phyloP scores from a whole-genome alignment of 2,797 vertebrate species.

The Trematomus bernacchii region DNA sequence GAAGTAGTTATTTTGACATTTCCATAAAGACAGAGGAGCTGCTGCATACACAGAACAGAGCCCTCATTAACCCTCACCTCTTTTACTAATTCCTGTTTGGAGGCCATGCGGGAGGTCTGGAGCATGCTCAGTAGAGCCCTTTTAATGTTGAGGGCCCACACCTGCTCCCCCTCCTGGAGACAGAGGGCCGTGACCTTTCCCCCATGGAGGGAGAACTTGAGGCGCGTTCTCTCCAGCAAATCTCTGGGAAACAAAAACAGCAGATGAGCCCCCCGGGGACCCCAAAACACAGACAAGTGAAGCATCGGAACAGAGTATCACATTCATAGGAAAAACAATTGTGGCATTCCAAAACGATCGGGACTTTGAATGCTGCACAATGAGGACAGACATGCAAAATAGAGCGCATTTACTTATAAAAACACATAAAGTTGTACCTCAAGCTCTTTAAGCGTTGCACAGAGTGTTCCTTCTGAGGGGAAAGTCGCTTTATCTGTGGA shows the following conservation, averaged over 20 bases:
- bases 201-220: constrained; percentile 87
- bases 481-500: constrained; percentile 84
- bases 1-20: constrained; percentile 4
- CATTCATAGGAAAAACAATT: constrained; percentile 64
- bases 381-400: constrained; percentile 10
- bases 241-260: constrained; percentile 89
- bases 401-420: constrained; percentile 1
- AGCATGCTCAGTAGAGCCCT: constrained; percentile 90
- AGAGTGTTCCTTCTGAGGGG: constrained; percentile 83
- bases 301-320: constrained; percentile 67
- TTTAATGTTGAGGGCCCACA: constrained; percentile 92
- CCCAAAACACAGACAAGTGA: constrained; percentile 60
- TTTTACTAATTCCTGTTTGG: constrained; percentile 71
- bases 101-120: constrained; percentile 80
- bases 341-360: constrained; percentile 55
- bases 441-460: constrained; percentile 83
- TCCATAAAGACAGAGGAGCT: not conserved
- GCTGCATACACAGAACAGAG: not conserved
- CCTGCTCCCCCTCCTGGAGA: constrained; percentile 84
- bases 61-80: constrained; percentile 84
- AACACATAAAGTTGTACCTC: constrained; percentile 74
- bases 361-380: not conserved
- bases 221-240: constrained; percentile 85
- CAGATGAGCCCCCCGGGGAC: constrained; percentile 73
- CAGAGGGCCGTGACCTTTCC: constrained; percentile 90